These are phyloP conservation scores for Pediacus dermestoides DNA, from an alignment of 2,888 invertebrate genomes.

Conservation along the genomic window DNA sequence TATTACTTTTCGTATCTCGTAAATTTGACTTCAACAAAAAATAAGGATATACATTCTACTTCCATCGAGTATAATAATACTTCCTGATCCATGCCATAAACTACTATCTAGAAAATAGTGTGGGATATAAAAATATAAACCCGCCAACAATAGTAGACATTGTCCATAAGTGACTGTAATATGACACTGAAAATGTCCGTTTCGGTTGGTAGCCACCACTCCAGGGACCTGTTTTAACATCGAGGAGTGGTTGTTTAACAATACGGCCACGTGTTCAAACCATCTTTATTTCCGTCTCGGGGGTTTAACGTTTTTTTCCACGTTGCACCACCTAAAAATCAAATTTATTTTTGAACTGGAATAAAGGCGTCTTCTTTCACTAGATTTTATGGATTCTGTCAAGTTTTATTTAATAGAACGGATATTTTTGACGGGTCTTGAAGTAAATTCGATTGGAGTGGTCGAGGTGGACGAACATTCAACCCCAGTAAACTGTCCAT, in stretches of 20 bases:
- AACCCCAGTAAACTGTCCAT: too few relatives aligned
- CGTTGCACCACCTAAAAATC: conserved; percentile 38
- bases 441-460: too few relatives aligned
- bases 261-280: conserved; percentile 41
- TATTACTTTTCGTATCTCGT: too few relatives aligned
- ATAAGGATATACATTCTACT: too few relatives aligned
- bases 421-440: too few relatives aligned
- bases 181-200: conserved; percentile 47
- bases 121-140: too few relatives aligned
- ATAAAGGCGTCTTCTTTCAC: conserved; percentile 27
- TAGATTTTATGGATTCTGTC: conserved; percentile 27
- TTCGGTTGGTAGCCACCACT: conserved; percentile 29
- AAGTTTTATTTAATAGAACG: conserved; percentile 31
- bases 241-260: conserved; percentile 37
- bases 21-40: too few relatives aligned
- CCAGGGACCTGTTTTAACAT: conserved; percentile 34
- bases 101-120: too few relatives aligned
- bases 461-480: too few relatives aligned
- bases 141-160: too few relatives aligned
- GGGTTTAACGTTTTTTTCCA: conserved; percentile 39
- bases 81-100: too few relatives aligned
- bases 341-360: conserved; percentile 37
- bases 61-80: too few relatives aligned
- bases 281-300: conserved; percentile 43
- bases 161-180: conserved; percentile 48